Base-by-base conservation (phyloP, 2,113 vertebrate genomes). In the Calonectris borealis region DNA sequence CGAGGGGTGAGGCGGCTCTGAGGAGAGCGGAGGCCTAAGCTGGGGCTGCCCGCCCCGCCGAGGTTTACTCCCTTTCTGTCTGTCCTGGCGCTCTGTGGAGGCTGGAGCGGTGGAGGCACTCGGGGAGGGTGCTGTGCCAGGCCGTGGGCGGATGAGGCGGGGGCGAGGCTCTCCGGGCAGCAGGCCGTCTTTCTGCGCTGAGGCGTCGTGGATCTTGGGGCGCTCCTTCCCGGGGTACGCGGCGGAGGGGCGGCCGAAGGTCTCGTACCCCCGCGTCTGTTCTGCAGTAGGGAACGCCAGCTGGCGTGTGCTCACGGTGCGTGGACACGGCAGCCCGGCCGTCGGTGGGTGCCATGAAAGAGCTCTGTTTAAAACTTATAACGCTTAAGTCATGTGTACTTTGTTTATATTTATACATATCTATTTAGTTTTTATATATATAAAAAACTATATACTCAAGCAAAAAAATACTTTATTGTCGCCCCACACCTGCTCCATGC, bases 361-460 rank as follows among this genome's bases (percentile, higher is more conserved):
- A 60, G 9, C 15, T 7, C 46, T 3, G 7, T 1, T 36, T 21
- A 11, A 38, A 19, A 9, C 16, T 15, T 6, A 8, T 17, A 6
- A 3, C 4, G 11, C 9, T 44, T 4, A 3, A 29, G 27, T 4
- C 15, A 0, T 0, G 10, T 27, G 0, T 20, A 1, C n/a, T 51
- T 49, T 14, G 14, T 16, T 20, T 44, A 9, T 16, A 8, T 16
- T 20, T 44, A 9, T 16, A 8, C 12, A 0, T 8, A 26, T 1
- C 9, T 55, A 2, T 26, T 49, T 18, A 13, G 15, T 10, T 12
- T 49, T 46, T 44, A 6, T 24, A 2, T 58, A 11, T 55, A 2
- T 12, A 16, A 44, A 5, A 18, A 34, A 34, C 19, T 4, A 10
- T 4, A 2, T 22, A 13, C 19, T 13, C 6, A 19, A 18, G 25